phyloP scores from a whole-genome alignment of 2,113 vertebrate species.

The Axis porcinus region DNA sequence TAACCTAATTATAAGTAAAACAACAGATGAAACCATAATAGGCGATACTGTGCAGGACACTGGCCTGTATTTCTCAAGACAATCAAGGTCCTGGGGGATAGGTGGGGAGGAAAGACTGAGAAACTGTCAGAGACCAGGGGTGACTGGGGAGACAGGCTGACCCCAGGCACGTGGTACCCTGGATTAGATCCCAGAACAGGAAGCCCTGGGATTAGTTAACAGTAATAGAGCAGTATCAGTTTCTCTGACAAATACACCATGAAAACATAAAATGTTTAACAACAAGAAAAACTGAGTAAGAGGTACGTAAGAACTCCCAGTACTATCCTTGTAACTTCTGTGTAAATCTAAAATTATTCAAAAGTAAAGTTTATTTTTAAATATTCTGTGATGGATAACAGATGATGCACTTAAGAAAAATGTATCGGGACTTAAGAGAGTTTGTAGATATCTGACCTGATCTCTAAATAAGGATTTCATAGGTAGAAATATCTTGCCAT shows the following conservation, averaged over 20 bases:
- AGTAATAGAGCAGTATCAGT: not conserved
- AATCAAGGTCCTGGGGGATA: not conserved
- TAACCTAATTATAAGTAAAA: not conserved
- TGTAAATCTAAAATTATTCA: not conserved
- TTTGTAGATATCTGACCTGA: not conserved
- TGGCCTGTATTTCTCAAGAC: not conserved
- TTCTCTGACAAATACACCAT: not conserved
- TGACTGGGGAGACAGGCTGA: not conserved
- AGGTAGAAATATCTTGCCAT: not conserved
- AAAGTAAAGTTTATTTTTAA: not conserved
- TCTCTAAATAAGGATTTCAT: not conserved
- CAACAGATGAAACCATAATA: not conserved
- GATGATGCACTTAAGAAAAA: not conserved
- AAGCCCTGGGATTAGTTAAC: not conserved
- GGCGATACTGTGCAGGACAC: not conserved
- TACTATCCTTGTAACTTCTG: not conserved
- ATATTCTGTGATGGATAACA: not conserved
- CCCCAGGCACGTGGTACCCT: no score
- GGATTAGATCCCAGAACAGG: not conserved
- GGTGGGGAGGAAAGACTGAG: not conserved
- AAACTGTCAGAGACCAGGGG: not conserved
- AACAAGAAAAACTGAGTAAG: not conserved
- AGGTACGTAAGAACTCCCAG: not conserved
- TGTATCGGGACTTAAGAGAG: not conserved
- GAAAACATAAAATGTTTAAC: not conserved